phyloP scores from a whole-genome alignment of 1,140 invertebrate species.

The Mercenaria mercenaria region DNA sequence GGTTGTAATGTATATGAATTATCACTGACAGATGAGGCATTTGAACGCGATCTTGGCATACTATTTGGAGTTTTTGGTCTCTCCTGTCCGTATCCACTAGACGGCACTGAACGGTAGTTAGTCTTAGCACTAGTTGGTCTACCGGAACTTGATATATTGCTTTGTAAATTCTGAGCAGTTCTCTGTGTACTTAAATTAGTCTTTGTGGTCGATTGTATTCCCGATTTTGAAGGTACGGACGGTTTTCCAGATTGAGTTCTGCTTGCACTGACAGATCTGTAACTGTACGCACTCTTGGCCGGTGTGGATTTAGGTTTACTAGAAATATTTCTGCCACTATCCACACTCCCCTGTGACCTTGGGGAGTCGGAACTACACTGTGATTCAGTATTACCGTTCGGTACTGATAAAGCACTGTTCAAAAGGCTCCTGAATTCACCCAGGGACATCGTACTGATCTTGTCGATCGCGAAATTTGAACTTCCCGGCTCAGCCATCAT shows the following conservation, averaged over 20 bases:
- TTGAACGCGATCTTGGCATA: slow-evolving; percentile 41
- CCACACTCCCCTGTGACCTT: slow-evolving; percentile 75
- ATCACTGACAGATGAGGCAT: slow-evolving; percentile 44
- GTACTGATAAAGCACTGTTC: slow-evolving; percentile 75
- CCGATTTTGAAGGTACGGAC: slow-evolving; percentile 10
- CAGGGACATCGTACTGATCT: slow-evolving; percentile 82
- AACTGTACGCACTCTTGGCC: slow-evolving; percentile 41
- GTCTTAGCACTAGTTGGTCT: not conserved
- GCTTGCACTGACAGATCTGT: slow-evolving; percentile 43
- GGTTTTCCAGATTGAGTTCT: slow-evolving; percentile 13
- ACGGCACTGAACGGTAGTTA: slow-evolving; percentile 1
- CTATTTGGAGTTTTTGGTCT: slow-evolving; percentile 34
- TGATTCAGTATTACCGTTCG: slow-evolving; percentile 67
- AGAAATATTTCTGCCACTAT: slow-evolving; percentile 65
- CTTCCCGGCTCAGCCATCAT: slow-evolving; percentile 58
- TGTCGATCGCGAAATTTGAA: slow-evolving; percentile 63
- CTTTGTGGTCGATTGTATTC: slow-evolving; percentile 11
- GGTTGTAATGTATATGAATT: not conserved
- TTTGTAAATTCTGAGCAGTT: not conserved
- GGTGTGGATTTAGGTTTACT: slow-evolving; percentile 18
- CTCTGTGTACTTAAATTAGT: slow-evolving; percentile 4
- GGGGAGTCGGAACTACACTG: slow-evolving; percentile 75
- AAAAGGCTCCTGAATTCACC: slow-evolving; percentile 81
- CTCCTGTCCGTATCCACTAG: slow-evolving; percentile 32
- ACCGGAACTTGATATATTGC: not conserved